Percentiles rank a stretch among this genome's conserved stretches.
phyloP scores from a whole-genome alignment of 2,888 invertebrate species.

The Tribolium freemani region DNA sequence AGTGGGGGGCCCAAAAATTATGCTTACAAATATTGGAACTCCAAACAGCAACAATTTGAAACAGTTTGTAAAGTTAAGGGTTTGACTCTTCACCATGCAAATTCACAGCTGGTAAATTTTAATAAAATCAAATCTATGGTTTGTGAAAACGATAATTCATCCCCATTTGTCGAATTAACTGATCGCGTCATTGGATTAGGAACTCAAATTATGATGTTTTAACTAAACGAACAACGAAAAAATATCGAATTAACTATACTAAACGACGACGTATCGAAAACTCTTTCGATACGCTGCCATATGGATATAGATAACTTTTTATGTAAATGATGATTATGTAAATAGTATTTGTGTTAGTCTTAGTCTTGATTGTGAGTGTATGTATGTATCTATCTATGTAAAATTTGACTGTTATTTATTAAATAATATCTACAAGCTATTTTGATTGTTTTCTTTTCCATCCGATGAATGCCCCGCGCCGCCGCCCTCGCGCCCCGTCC shows the following conservation, averaged over 20 bases:
- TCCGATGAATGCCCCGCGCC: too few relatives aligned
- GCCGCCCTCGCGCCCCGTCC: too few relatives aligned
- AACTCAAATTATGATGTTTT: background rate
- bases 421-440: too few relatives aligned
- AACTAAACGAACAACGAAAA: background rate
- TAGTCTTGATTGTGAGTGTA: too few relatives aligned
- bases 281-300: background rate
- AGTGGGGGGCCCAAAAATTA: constrained; percentile 8
- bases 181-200: background rate
- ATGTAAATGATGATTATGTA: too few relatives aligned
- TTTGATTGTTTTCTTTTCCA: too few relatives aligned
- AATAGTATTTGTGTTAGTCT: too few relatives aligned
- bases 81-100: constrained; percentile 32
- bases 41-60: constrained; percentile 51
- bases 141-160: background rate
- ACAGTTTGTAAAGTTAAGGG: constrained; percentile 36
- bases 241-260: background rate
- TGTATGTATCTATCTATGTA: too few relatives aligned
- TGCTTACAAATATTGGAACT: constrained; percentile 55
- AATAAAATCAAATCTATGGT: constrained; percentile 62
- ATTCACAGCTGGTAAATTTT: constrained; percentile 27
- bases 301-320: background rate
- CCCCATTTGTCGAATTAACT: background rate
- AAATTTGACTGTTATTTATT: too few relatives aligned
- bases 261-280: background rate